phyloP scores from a whole-genome alignment of 1,140 invertebrate species.

The Cardiocondyla obscurior region DNA sequence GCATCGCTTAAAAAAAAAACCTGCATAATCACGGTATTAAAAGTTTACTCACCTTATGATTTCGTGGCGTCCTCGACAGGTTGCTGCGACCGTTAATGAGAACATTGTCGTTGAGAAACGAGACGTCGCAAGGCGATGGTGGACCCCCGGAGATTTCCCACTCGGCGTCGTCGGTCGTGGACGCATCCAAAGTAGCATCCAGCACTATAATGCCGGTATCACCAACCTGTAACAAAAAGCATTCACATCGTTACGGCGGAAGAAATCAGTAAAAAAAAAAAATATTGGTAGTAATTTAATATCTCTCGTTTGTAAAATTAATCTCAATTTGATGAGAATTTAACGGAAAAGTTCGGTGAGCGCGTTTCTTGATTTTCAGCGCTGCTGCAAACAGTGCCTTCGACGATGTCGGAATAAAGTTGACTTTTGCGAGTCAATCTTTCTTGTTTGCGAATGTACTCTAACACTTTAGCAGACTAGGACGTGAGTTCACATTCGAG shows the following conservation, averaged over 20 bases:
- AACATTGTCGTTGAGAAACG: slow-evolving; percentile 94
- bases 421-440: not conserved
- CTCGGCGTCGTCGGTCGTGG: slow-evolving; percentile 88
- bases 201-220: slow-evolving; percentile 88
- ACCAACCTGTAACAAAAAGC: slow-evolving; percentile 86
- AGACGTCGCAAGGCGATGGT: slow-evolving; percentile 91
- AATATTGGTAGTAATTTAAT: not conserved
- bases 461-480: not conserved
- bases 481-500: not conserved
- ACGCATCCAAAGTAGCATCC: slow-evolving; percentile 85
- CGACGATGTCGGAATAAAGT: not conserved
- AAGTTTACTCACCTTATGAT: slow-evolving; percentile 85
- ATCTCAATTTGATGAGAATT: not conserved
- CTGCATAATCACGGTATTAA: not conserved
- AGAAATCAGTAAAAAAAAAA: too few species aligned
- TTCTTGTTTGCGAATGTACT: not conserved
- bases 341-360: not conserved
- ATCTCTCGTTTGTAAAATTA: not conserved
- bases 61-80: slow-evolving; percentile 87
- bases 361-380: not conserved
- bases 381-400: not conserved
- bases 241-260: too few species aligned
- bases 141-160: slow-evolving; percentile 86
- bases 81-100: slow-evolving; percentile 94
- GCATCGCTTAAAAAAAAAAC: not conserved